Evolutionary conservation across 2,113 vertebrate species (phyloP), one percentile per base, ranked within the genome.

Genomic region (Nibea albiflora): DNA sequence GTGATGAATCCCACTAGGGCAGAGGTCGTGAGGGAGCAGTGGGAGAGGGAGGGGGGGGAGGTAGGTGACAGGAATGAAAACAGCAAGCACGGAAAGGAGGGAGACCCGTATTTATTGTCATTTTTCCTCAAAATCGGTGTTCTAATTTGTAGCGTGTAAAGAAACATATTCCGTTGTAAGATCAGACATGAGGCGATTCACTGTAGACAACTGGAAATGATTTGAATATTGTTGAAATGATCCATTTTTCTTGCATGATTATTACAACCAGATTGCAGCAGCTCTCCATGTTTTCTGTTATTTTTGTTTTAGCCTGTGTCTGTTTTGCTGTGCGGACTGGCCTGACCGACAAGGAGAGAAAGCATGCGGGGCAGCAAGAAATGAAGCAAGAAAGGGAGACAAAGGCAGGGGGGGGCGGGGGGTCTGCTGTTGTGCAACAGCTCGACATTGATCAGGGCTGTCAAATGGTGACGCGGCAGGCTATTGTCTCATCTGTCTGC

Each of bases 361-460:
- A 81, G 47, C 63, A 46, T 15, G 42, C 4, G 8, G 46, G 62
- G 64, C 28, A n/a, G 61, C 58, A 57, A 80, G 72, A 64, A 49
- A 58, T 52, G 49, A 84, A 70, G 60, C 63, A 76, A 85, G 58
- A 69, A 56, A 56, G 20, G 65, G 61, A 68, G 58, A 88, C 86
- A 92, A 89, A 90, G 53, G 60, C 86, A 92, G 88, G 88, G 53
- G 56, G 31, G 78, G 68, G n/a, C n/a, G 50, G 65, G 71, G 60
- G 85, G 62, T 49, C 31, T 46, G 47, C 53, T 86, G 76, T 91
- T 92, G 89, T 84, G 86, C 84, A 92, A 91, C 89, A 83, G 84
- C 63, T 76, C 76, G 77, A 91, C 91, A 91, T 90, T 90, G 85
- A 92, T 92, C 85, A 81, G 84, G 63, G 67, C 62, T 87, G 88